phyloP scores from a whole-genome alignment of 2,888 invertebrate species.

The Thysanoteuthis rhombus region DNA sequence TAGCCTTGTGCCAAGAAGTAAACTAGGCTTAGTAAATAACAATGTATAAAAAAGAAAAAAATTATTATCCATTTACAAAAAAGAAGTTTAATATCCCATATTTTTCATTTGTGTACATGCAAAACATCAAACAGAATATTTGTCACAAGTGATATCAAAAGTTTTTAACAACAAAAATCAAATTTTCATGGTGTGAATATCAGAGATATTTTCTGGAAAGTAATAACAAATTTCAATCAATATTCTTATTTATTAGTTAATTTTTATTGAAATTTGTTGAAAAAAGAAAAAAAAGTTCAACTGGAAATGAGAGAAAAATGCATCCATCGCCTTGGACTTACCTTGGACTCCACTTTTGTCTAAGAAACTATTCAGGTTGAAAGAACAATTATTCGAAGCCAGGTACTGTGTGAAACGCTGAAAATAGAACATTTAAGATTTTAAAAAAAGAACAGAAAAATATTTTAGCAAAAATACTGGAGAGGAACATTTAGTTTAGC shows the following conservation, averaged over 20 bases:
- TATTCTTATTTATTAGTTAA: not conserved
- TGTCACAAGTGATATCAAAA: not conserved
- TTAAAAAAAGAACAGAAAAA: not conserved
- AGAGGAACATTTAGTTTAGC: not conserved
- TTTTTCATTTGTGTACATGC: not conserved
- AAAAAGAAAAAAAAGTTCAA: not conserved
- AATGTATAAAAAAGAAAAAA: too few relatives aligned
- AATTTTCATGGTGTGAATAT: not conserved
- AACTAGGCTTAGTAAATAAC: too few relatives aligned
- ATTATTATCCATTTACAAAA: not conserved
- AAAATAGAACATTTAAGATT: conserved; percentile 38
- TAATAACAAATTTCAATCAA: not conserved
- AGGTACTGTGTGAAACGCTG: conserved; percentile 99
- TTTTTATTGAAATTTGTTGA: not conserved
- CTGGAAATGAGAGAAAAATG: not conserved
- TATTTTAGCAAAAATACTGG: not conserved
- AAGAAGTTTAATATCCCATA: not conserved
- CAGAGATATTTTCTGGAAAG: not conserved
- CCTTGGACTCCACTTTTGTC: conserved; percentile 98
- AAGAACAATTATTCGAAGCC: conserved; percentile 99
- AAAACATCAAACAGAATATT: not conserved
- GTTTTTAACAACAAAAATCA: too few relatives aligned
- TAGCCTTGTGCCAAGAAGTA: too few relatives aligned
- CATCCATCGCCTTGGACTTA: conserved; percentile 68
- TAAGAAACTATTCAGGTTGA: conserved; percentile 96